These are phyloP conservation scores for Myripristis jacobus DNA, from an alignment of 2,797 vertebrate genomes.

Conservation along the genomic window DNA sequence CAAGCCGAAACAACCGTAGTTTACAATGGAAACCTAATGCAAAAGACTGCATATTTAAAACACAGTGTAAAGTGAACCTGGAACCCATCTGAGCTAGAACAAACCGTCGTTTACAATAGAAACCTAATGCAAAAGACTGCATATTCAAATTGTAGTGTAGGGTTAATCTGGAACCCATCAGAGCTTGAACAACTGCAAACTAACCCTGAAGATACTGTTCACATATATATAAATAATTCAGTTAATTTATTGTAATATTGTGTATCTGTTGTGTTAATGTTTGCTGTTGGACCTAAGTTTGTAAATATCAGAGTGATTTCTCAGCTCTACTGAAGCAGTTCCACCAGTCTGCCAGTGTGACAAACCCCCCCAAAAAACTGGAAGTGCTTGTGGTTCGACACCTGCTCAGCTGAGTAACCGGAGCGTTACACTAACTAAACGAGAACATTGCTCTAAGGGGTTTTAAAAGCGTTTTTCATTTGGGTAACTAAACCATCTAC, in stretches of 20 bases:
- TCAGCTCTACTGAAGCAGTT: neutral
- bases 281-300: no score
- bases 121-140: neutral
- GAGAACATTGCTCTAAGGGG: neutral
- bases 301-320: neutral
- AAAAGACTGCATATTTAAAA: no score
- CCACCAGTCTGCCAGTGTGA: neutral
- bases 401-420: constrained; percentile 12
- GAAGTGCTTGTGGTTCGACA: neutral
- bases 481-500: neutral
- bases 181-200: no score
- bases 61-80: no score
- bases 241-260: no score
- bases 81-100: no score
- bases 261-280: no score
- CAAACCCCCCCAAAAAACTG: neutral
- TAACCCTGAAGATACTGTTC: no score
- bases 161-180: no score
- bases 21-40: neutral
- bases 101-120: neutral
- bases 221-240: no score
- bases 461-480: no score
- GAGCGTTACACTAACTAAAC: neutral
- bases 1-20: neutral
- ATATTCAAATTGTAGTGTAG: no score